Base-by-base conservation (phyloP, 2,888 invertebrate genomes). In the Eilema caniola region DNA sequence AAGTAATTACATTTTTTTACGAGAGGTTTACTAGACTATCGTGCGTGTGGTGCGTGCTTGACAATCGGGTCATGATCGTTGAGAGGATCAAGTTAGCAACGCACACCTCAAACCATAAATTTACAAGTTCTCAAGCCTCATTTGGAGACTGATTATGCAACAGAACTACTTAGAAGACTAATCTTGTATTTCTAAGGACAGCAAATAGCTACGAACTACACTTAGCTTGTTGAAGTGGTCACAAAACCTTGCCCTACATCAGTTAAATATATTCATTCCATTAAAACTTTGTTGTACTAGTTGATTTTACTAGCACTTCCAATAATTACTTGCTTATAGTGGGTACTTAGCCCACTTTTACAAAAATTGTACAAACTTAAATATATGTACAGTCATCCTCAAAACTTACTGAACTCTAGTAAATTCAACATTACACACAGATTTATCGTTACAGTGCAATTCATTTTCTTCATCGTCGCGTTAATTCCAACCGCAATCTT, bases 301-400 rank as follows among this genome's bases (percentile, higher is more conserved):
- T 7, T 47, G 2, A n/a, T 53, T 53, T 53, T n/a, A 53, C 53
- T 53, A 53, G 53, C 53, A 53, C n/a, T 53, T 53, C 53, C n/a
- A n/a, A 53, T 53, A 53, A 53, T 53, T 53, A n/a, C 53, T 53
- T n/a, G n/a, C 53, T 10, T 53, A n/a, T 53, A 59, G 59, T 59
- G 25, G 59, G 25, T 53, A 53, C 53, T 53, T 53, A 53, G 53
- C 53, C 7, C 53, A 53, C n/a, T 53, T 53, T 53, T 53, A 53
- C n/a, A n/a, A 53, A n/a, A 53, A n/a, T n/a, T 53, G 53, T 53
- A 53, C 20, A n/a, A 53, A n/a, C 53, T n/a, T 53, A 53, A n/a
- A 53, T n/a, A n/a, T n/a, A 47, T 10, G 53, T n/a, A 53, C 53
- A n/a, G 47, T 53, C 10, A n/a, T 10, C n/a, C 2, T 10, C 4